Conservation (phyloP, 2,797 vertebrate species). For the Sebastolobus altivelis region DNA sequence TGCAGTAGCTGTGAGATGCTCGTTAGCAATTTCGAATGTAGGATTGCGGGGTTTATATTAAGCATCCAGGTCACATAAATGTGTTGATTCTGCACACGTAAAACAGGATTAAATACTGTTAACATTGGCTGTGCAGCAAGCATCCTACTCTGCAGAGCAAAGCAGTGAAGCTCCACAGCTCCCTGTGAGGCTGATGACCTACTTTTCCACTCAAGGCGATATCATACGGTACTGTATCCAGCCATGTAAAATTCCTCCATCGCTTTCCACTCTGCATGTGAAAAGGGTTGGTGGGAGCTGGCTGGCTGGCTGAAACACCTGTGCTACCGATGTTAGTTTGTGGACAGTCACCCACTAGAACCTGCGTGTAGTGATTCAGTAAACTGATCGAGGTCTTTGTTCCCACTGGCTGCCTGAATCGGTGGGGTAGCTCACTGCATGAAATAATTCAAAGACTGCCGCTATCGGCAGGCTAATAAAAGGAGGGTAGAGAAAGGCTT, state of each 20-base stretch:
- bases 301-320: conserved; percentile 37
- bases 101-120: conserved; percentile 34
- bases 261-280: conserved; percentile 44
- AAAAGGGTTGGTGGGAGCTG: conserved; percentile 20
- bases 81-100: neutral
- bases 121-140: conserved; percentile 39
- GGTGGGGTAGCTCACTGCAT: conserved; percentile 5
- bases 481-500: conserved; percentile 9
- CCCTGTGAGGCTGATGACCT: conserved; percentile 73
- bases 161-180: conserved; percentile 53
- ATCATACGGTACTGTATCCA: conserved; percentile 57
- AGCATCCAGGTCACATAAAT: conserved; percentile 20
- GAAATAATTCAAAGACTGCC: conserved; percentile 37
- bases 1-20: conserved; percentile 9
- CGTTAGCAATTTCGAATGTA: neutral
- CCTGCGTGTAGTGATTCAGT: conserved; percentile 2
- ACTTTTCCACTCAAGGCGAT: conserved; percentile 73
- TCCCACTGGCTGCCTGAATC: conserved; percentile 4
- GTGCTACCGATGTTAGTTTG: conserved; percentile 23
- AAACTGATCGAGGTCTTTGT: conserved; percentile 15
- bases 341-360: conserved; percentile 14
- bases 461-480: conserved; percentile 27
- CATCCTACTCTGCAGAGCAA: conserved; percentile 52
- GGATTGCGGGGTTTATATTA: conserved; percentile 6
- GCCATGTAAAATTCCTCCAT: conserved; percentile 67